Percentiles rank a stretch among this genome's conserved stretches.
Conservation (phyloP, 2,113 vertebrate species). For the Hippolais icterina region DNA sequence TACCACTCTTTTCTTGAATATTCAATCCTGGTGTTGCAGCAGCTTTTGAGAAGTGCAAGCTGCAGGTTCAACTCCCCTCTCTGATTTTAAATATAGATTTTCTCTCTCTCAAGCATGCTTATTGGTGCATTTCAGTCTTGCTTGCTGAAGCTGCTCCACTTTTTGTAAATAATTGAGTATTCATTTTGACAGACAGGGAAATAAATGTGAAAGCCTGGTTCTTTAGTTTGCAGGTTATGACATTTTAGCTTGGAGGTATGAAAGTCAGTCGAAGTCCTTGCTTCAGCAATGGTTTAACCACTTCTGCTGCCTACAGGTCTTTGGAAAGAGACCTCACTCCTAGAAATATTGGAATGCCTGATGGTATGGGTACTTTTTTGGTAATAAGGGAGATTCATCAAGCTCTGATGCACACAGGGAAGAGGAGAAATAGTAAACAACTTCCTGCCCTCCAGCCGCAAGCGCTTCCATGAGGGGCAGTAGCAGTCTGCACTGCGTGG, state of each 20-base stretch:
- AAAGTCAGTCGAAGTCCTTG: slow-evolving; percentile 1
- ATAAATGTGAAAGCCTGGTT: slow-evolving; percentile 16
- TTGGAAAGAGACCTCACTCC: background rate
- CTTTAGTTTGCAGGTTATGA: background rate
- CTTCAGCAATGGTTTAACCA: background rate
- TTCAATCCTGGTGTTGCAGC: background rate
- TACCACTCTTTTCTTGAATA: background rate
- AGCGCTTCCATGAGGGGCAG: background rate
- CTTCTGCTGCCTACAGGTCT: background rate
- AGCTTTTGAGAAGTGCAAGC: background rate
- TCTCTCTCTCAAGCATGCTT: background rate
- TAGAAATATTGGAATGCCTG: background rate
- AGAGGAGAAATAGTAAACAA: background rate
- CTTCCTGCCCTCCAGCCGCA: background rate
- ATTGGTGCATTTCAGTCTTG: background rate
- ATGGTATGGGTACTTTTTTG: background rate
- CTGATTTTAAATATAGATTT: slow-evolving; percentile 39
- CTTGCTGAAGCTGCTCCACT: slow-evolving; percentile 17
- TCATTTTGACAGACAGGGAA: slow-evolving; percentile 47
- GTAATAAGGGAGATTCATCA: background rate
- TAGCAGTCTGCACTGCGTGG: fast-evolving
- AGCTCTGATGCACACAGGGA: background rate
- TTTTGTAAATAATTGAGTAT: slow-evolving; percentile 63
- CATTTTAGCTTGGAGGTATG: slow-evolving; percentile 17
- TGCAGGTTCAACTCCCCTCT: background rate